These are phyloP conservation scores for Diabrotica undecimpunctata DNA, from an alignment of 1,140 invertebrate species.

Conservation along the genomic window DNA sequence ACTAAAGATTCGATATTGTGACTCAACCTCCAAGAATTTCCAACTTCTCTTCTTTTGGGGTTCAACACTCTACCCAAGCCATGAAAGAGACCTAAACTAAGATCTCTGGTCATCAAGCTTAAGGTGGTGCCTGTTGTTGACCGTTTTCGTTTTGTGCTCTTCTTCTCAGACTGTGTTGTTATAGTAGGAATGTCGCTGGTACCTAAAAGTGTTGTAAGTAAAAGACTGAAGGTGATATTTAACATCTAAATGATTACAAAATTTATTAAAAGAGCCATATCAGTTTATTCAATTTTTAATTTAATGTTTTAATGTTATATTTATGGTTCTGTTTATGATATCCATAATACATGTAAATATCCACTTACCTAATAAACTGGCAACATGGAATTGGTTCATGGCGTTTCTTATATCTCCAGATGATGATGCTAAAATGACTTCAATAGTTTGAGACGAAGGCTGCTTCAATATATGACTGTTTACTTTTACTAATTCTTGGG, in stretches of 20 bases:
- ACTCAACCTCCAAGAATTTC: conserved; percentile 48
- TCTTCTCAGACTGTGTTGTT: conserved; percentile 45
- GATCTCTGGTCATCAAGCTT: conserved; percentile 58
- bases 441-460: conserved; percentile 55
- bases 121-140: conserved; percentile 42
- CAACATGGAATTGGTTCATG: conserved; percentile 68
- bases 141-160: conserved; percentile 36
- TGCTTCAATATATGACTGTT: conserved; percentile 53
- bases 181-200: conserved; percentile 23
- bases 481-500: conserved; percentile 53
- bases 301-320: neutral
- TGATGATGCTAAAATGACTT: conserved; percentile 64
- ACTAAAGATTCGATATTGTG: conserved; percentile 63
- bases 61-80: conserved; percentile 71
- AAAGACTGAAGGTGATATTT: neutral
- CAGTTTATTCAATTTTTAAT: too few relatives aligned
- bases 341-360: conserved; percentile 11
- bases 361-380: conserved; percentile 60
- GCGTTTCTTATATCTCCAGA: conserved; percentile 68
- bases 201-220: conserved; percentile 27
- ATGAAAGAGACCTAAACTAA: conserved; percentile 67
- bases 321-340: neutral
- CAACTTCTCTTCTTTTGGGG: conserved; percentile 60
- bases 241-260: too few relatives aligned
- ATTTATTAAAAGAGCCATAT: too few relatives aligned